These are phyloP conservation scores for Agonopterix arenella DNA, from an alignment of 2,888 invertebrate species.

Conservation along the genomic window DNA sequence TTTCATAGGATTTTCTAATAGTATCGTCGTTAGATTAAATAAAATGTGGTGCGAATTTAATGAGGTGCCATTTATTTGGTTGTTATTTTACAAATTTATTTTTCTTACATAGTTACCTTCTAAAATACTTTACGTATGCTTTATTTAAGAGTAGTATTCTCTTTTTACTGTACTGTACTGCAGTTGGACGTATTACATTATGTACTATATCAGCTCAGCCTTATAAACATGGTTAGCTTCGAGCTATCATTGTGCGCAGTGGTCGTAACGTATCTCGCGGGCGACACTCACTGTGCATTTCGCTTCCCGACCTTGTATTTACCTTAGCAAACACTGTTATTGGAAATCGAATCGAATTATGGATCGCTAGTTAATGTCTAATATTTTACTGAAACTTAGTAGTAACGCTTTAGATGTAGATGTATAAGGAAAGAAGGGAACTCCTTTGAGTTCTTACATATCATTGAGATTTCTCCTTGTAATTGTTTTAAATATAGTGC, in stretches of 20 bases:
- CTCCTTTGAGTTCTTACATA: conserved; percentile 73
- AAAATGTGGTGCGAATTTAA: conserved; percentile 57
- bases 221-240: conserved; percentile 17
- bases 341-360: conserved; percentile 25
- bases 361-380: conserved; percentile 56
- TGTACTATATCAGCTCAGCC: background rate
- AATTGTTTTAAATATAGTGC: conserved; percentile 52
- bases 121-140: conserved; percentile 20
- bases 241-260: conserved; percentile 17
- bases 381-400: conserved; percentile 53
- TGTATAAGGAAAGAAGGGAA: conserved; percentile 60
- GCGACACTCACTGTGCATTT: too few species aligned
- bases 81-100: conserved; percentile 59
- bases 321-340: conserved; percentile 11
- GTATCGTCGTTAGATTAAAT: conserved; percentile 26
- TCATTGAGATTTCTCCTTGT: conserved; percentile 75
- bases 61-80: conserved; percentile 71
- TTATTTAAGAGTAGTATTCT: too few species aligned
- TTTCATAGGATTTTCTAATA: conserved; percentile 5
- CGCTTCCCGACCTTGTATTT: background rate
- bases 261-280: background rate
- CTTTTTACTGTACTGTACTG: too few species aligned
- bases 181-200: too few species aligned
- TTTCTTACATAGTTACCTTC: conserved; percentile 60
- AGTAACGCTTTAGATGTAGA: conserved; percentile 69